Evolutionary conservation across 2,797 vertebrate species (phyloP).

Genomic region (Tarsius wallacei): DNA sequence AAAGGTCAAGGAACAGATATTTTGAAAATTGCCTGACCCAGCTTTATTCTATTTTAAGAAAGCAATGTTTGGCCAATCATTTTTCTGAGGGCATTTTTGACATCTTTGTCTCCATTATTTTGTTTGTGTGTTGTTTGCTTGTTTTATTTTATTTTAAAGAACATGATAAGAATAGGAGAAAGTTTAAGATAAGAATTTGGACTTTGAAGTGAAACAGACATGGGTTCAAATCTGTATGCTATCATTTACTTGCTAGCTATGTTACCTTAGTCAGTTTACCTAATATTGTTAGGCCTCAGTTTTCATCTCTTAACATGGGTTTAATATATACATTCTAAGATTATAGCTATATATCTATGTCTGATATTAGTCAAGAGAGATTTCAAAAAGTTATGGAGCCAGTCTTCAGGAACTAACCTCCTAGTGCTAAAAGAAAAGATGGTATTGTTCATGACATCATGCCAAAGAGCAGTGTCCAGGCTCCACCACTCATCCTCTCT

Average conservation of each 20-base stretch:
- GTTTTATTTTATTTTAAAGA: not conserved
- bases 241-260: not conserved
- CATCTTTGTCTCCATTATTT: too few relatives aligned
- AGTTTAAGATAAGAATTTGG: not conserved
- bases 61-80: too few relatives aligned
- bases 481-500: too few relatives aligned
- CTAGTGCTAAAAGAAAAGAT: accelerated
- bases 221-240: not conserved
- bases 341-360: not conserved
- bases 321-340: not conserved
- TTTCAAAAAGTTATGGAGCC: not conserved
- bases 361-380: not conserved
- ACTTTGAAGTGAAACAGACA: not conserved
- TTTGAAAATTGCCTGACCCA: too few relatives aligned
- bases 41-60: too few relatives aligned
- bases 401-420: too few relatives aligned
- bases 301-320: not conserved
- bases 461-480: not conserved
- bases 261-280: not conserved
- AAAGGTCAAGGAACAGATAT: too few relatives aligned
- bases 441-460: not conserved
- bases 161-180: not conserved
- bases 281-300: not conserved
- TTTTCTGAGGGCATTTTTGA: too few relatives aligned
- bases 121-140: too few relatives aligned